Evolutionary conservation across 2,797 vertebrate genomes (phyloP).

Genomic region (Megaceryle alcyon): DNA sequence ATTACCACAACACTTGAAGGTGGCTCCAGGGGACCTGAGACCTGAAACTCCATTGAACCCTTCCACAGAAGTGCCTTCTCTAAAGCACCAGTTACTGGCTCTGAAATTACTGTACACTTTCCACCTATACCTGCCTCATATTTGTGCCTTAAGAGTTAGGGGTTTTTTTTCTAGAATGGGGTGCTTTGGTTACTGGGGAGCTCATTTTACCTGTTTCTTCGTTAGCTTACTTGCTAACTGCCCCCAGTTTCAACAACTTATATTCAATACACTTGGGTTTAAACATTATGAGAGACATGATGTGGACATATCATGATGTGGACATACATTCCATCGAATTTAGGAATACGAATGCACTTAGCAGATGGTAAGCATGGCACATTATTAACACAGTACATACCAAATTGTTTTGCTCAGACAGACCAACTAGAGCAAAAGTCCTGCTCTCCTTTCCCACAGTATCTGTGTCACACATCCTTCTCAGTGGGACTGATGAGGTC

Average conservation of each 20-base stretch:
- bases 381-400: background rate
- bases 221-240: background rate
- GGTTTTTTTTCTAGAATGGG: background rate
- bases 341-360: background rate
- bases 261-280: background rate
- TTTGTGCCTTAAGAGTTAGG: background rate
- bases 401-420: background rate
- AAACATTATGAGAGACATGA: background rate
- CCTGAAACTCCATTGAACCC: background rate
- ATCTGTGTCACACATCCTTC: background rate
- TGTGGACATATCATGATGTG: fast-evolving
- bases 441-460: background rate
- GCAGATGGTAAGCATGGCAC: fast-evolving
- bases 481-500: background rate
- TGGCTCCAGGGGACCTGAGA: background rate
- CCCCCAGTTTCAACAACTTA: fast-evolving
- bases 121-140: background rate
- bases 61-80: background rate
- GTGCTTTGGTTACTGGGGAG: background rate
- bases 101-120: background rate
- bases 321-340: background rate
- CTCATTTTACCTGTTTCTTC: background rate
- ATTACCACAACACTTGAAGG: fast-evolving
- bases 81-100: background rate
- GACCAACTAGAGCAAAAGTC: background rate